Base-by-base conservation (phyloP, 2,888 invertebrate species). In the Piscicola geometra region DNA sequence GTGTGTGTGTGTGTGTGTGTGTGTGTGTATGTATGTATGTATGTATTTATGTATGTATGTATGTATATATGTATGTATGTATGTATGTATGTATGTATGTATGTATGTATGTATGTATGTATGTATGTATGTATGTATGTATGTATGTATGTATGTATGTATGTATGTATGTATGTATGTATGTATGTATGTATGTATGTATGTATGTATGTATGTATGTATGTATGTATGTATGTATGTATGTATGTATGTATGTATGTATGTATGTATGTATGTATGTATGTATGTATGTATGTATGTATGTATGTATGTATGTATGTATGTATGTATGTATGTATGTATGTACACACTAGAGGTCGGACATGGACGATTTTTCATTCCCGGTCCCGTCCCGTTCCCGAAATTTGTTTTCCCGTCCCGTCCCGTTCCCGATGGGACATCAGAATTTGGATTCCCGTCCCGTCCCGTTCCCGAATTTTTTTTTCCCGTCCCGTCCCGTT, bases 61-160 rank as follows among this genome's bases (percentile, higher is more conserved):
- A 15, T 67, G 67, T 67, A n/a, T 67, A n/a, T 67, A 32, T 67
- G 32, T 67, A 32, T 67, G 32, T 67, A 32, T 67, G 35, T 67
- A 32, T 67, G 32, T 67, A 32, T 33, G 32, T 67, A 32, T 67
- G 35, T 67, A 32, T 67, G 35, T 67, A 32, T 67, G 67, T 67
- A n/a, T 67, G 67, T 67, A 32, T 67, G 67, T 67, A n/a, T 67
- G 67, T 67, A 15, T 67, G 67, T 67, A 15, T 67, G 67, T 67
- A 15, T 67, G 67, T 67, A n/a, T 67, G 67, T 33, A 15, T 67
- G 67, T 67, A n/a, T 67, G 67, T 67, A n/a, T 67, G 67, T 67
- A n/a, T 67, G 67, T 67, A 15, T 67, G 67, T 67, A 15, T 67
- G 67, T 67, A 15, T 67, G 67, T 67, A 15, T 67, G 67, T 67